A percentile compares a stretch with the other conserved stretches of the same genome.
These are phyloP conservation scores for Maniola jurtina DNA, from an alignment of 1,140 invertebrate genomes.

Conservation along the genomic window DNA sequence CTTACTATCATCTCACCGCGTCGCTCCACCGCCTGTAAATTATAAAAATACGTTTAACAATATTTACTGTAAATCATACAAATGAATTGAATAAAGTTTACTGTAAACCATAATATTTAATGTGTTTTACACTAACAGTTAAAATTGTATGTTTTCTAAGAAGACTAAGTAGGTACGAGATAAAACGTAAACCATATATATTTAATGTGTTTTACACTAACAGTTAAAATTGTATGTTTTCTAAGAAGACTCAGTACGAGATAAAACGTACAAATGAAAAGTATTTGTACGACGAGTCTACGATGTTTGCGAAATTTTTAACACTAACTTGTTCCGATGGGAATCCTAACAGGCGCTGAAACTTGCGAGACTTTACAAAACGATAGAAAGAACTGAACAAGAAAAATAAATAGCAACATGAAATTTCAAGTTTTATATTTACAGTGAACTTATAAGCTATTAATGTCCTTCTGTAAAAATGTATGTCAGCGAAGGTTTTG, in stretches of 20 bases:
- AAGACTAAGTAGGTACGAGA: neutral
- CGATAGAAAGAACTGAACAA: conserved; percentile 2
- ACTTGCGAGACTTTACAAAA: conserved; percentile 8
- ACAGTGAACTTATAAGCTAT: neutral
- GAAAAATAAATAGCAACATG: conserved; percentile 8
- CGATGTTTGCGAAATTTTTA: conserved; percentile 6
- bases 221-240: neutral
- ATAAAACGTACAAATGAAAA: conserved; percentile 10
- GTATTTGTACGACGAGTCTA: neutral
- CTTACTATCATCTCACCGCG: conserved; percentile 96
- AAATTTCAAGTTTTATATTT: conserved; percentile 9
- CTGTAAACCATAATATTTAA: neutral
- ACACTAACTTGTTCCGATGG: conserved; percentile 14
- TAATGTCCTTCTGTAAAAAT: neutral
- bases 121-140: neutral
- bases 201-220: neutral
- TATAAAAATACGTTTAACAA: neutral
- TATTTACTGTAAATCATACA: neutral
- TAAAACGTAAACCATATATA: neutral
- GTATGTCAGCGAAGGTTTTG: too few species aligned
- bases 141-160: neutral
- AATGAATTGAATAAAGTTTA: neutral
- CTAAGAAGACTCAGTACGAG: neutral
- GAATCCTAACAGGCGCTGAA: conserved; percentile 11
- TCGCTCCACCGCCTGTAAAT: conserved; percentile 87